phyloP scores from a whole-genome alignment of 2,113 vertebrate genomes.

The Entomyzon cyanotis region DNA sequence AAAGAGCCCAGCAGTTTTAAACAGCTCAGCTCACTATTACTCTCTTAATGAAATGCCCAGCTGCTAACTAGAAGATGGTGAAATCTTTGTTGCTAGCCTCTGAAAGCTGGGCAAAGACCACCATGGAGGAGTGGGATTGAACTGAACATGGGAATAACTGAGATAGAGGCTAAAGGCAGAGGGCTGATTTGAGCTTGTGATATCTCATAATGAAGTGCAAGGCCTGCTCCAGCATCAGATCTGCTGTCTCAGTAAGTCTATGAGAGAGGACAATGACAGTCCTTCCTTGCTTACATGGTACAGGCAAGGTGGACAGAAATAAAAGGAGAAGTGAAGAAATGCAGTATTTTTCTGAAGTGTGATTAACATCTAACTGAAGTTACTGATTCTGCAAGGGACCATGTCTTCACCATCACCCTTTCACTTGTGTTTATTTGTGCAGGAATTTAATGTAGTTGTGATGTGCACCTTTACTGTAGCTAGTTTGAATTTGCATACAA shows the following conservation, averaged over 20 bases:
- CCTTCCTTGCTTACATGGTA: not conserved
- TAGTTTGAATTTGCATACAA: not conserved
- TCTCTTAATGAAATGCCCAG: not conserved
- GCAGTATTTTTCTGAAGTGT: not conserved
- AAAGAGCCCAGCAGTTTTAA: not conserved
- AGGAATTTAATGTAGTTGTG: not conserved
- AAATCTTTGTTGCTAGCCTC: not conserved
- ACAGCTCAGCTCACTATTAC: not conserved
- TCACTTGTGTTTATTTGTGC: not conserved
- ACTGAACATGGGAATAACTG: not conserved
- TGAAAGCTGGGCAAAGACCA: not conserved
- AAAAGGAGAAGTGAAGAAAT: not conserved
- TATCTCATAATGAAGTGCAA: not conserved
- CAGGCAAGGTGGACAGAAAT: not conserved
- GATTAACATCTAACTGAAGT: not conserved
- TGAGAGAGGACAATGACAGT: not conserved
- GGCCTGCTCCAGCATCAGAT: not conserved
- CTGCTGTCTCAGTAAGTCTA: not conserved
- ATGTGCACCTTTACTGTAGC: not conserved
- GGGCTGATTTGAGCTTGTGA: not conserved
- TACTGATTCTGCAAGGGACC: not conserved
- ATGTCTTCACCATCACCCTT: not conserved
- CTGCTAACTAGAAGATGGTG: not conserved
- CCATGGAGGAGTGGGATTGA: not conserved
- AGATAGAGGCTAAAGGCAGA: not conserved